Evolutionary conservation across 2,797 vertebrate species (phyloP).

Genomic region (Pipistrellus nathusii): DNA sequence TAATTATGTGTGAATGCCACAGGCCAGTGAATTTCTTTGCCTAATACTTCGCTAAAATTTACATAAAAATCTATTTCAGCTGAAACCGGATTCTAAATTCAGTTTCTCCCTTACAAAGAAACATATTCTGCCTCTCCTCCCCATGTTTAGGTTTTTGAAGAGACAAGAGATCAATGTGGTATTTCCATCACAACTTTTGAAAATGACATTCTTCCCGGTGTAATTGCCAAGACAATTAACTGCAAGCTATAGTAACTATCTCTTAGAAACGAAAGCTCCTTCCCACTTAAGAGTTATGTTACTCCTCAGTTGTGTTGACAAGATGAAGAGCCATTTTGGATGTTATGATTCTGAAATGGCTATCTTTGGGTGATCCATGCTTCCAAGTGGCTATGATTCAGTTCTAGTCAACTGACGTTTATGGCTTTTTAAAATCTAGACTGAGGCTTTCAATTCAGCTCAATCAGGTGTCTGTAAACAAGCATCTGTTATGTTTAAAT

Average conservation of each 20-base stretch:
- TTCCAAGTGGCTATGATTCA: conserved; percentile 76
- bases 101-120: conserved; percentile 10
- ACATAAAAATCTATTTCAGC: conserved; percentile 50
- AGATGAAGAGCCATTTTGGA: conserved; percentile 55
- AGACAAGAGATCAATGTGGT: background rate
- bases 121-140: background rate
- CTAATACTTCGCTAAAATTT: conserved; percentile 14
- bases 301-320: conserved; percentile 31
- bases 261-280: conserved; percentile 17
- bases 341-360: conserved; percentile 69
- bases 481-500: conserved; percentile 82
- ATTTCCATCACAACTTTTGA: conserved; percentile 14
- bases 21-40: conserved; percentile 33
- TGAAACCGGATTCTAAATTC: conserved; percentile 49
- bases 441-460: conserved; percentile 79
- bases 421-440: conserved; percentile 75
- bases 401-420: conserved; percentile 81
- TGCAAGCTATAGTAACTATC: background rate
- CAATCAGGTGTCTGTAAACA: conserved; percentile 82
- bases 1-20: conserved; percentile 58
- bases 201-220: conserved; percentile 26
- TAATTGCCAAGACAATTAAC: conserved; percentile 32
- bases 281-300: background rate
- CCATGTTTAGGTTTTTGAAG: background rate
- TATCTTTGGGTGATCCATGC: conserved; percentile 77